A percentile compares a stretch with the other conserved stretches of the same genome.
phyloP scores from a whole-genome alignment of 1,140 invertebrate genomes.

The Drosophila chauvacae region DNA sequence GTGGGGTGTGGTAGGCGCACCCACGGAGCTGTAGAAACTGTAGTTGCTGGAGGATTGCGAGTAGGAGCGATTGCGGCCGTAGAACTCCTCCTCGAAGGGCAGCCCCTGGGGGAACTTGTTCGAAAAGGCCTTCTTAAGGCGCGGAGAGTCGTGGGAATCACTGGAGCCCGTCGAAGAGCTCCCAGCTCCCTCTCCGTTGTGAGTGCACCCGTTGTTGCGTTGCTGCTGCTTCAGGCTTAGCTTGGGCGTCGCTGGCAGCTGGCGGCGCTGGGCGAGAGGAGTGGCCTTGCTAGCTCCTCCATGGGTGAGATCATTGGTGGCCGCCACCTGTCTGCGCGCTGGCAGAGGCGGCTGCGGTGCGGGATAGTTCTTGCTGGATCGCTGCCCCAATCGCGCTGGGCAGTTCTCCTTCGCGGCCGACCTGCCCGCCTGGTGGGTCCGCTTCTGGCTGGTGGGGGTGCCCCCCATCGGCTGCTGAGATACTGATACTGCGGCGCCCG shows the following conservation, averaged over 20 bases:
- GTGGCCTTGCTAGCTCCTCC: constrained; percentile 47
- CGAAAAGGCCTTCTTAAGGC: constrained; percentile 79
- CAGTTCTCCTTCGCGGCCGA: constrained; percentile 76
- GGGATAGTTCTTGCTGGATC: constrained; percentile 77
- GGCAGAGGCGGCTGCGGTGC: constrained; percentile 72
- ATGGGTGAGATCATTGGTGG: constrained; percentile 71
- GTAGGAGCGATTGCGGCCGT: constrained; percentile 78
- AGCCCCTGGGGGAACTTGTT: constrained; percentile 82
- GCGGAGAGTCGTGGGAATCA: constrained; percentile 77
- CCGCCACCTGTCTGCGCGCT: constrained; percentile 45
- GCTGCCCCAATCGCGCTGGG: constrained; percentile 48
- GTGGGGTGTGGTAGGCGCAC: constrained; percentile 56
- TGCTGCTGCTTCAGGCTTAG: constrained; percentile 61
- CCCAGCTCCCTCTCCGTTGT: constrained; percentile 13
- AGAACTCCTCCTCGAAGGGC: constrained; percentile 84
- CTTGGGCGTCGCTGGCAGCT: constrained; percentile 68
- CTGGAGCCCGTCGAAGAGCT: constrained; percentile 71
- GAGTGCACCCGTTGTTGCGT: constrained; percentile 28
- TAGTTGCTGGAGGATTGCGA: constrained; percentile 84
- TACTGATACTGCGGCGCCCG: constrained; percentile 8
- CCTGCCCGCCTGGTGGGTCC: constrained; percentile 67
- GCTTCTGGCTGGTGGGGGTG: constrained; percentile 71
- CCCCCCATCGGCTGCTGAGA: constrained; percentile 27
- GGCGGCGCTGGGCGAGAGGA: constrained; percentile 57
- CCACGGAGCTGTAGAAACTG: constrained; percentile 79